Evolutionary conservation across 2,113 vertebrate genomes (phyloP).

Genomic region (Pyrgilauda ruficollis): DNA sequence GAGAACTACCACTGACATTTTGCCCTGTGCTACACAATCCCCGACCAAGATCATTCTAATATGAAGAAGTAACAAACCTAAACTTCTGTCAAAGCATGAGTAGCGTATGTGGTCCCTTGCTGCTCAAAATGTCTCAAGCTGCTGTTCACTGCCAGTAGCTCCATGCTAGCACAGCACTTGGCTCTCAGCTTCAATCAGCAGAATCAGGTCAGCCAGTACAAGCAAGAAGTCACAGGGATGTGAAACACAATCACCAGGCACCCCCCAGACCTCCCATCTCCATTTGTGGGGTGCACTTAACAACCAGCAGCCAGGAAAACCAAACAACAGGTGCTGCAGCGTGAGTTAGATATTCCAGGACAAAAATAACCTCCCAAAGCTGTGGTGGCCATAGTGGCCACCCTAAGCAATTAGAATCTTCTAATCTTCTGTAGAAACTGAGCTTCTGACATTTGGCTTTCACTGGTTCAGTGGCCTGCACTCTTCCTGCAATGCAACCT

Average conservation of each 20-base stretch:
- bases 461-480: neutral
- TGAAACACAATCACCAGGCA: neutral
- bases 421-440: neutral
- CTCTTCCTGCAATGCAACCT: neutral
- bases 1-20: neutral
- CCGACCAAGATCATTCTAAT: neutral
- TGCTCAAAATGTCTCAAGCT: neutral
- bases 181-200: neutral
- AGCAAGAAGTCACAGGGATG: neutral
- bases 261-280: neutral
- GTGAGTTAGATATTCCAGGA: neutral
- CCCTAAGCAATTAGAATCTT: neutral
- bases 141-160: neutral
- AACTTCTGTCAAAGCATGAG: neutral
- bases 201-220: neutral
- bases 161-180: neutral
- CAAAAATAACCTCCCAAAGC: neutral
- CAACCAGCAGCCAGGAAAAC: neutral
- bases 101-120: neutral
- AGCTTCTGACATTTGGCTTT: neutral
- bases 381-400: neutral
- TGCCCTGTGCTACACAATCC: neutral
- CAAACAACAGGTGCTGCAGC: neutral
- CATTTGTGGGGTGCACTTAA: fast-evolving
- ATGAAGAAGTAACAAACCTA: neutral